Conservation (phyloP, 2,888 invertebrate species). For the Osmoderma eremita region DNA sequence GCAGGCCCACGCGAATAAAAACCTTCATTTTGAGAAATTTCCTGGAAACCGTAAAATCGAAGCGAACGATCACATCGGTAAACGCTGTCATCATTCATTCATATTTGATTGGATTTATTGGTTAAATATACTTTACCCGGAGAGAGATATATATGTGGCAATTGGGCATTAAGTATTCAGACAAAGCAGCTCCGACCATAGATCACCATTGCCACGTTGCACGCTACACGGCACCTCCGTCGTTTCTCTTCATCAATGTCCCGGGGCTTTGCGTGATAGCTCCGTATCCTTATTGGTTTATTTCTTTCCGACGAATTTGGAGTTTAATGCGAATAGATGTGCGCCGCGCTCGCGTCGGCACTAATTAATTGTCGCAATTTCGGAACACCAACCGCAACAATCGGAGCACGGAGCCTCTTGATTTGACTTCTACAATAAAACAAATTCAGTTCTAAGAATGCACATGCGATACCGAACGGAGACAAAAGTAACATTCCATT, state of each 20-base stretch:
- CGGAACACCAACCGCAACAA: constrained; percentile 19
- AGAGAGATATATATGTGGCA: constrained; percentile 38
- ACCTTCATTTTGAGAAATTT: too few relatives aligned
- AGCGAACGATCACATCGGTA: constrained; percentile 19
- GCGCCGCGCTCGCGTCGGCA: constrained; percentile 29
- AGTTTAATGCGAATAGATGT: constrained; percentile 42
- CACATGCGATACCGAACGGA: neutral
- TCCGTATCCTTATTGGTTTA: constrained; percentile 60
- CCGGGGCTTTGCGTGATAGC: constrained; percentile 58
- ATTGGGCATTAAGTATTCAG: constrained; percentile 58
- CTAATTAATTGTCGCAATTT: constrained; percentile 33
- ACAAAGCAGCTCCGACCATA: constrained; percentile 57
- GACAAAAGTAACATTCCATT: neutral
- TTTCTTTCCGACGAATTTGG: constrained; percentile 47
- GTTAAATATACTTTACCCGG: constrained; percentile 29
- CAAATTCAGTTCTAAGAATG: neutral
- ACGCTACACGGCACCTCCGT: constrained; percentile 52
- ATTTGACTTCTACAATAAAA: constrained; percentile 6
- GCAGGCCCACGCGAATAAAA: too few relatives aligned
- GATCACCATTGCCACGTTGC: constrained; percentile 57
- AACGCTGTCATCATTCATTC: constrained; percentile 30
- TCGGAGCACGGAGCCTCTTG: neutral
- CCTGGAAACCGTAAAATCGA: neutral
- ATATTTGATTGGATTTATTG: constrained; percentile 36
- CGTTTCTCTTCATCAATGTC: constrained; percentile 63